Percentiles rank a stretch among this genome's conserved stretches.
Conservation (phyloP, 2,113 vertebrate species). For the Melanerpes formicivorus region DNA sequence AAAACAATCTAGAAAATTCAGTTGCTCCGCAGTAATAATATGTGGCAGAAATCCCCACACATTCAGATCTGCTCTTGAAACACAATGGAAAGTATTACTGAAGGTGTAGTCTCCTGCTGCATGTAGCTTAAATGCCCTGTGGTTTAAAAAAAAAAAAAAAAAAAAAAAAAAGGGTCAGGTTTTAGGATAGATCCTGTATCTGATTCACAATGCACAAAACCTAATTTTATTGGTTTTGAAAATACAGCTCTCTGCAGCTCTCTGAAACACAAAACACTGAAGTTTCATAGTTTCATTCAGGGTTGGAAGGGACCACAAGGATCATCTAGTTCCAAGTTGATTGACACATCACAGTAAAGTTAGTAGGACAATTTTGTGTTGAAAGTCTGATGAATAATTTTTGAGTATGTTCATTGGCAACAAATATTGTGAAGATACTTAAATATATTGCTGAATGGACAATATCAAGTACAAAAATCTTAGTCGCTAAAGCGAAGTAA, state of each 20-base stretch:
- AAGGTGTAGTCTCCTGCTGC: neutral
- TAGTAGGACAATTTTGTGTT: neutral
- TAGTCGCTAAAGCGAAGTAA: neutral
- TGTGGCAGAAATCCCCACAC: constrained; percentile 34
- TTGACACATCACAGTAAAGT: neutral
- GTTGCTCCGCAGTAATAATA: constrained; percentile 36
- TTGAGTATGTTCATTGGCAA: neutral
- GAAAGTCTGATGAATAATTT: neutral
- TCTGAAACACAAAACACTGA: neutral
- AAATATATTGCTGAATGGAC: constrained; percentile 4
- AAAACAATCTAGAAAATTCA: constrained; percentile 70
- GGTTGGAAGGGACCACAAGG: too few relatives aligned
- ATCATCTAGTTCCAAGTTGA: too few relatives aligned
- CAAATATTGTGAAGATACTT: neutral
- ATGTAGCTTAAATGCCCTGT: neutral
- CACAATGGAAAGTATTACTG: neutral
- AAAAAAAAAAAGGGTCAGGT: neutral
- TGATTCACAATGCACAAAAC: constrained; percentile 38
- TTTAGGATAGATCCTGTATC: constrained; percentile 42
- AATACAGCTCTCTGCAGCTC: neutral
- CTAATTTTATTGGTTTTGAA: constrained; percentile 36
- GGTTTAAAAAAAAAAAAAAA: too few relatives aligned
- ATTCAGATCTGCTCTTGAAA: constrained; percentile 56
- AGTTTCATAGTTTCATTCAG: too few relatives aligned
- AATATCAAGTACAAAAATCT: neutral